Percentiles rank a stretch among this genome's conserved stretches.
Conservation (phyloP, 1,140 invertebrate species). For the Meloidogyne chitwoodi region DNA sequence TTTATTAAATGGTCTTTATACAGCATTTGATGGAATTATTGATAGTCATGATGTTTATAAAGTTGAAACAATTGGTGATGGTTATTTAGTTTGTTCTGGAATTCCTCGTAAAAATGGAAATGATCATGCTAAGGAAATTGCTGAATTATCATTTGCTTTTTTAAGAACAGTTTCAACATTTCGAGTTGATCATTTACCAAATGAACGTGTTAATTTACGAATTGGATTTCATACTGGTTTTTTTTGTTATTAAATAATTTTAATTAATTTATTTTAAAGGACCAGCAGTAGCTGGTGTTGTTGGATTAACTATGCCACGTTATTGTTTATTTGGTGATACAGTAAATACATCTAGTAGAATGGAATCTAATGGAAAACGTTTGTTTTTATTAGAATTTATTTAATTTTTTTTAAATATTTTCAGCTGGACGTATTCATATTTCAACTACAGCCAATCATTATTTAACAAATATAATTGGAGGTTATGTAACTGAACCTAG, state of each 20-base stretch:
- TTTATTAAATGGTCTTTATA: conserved; percentile 90
- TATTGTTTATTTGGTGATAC: conserved; percentile 73
- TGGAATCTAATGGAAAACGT: conserved; percentile 67
- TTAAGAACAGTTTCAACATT: conserved; percentile 69
- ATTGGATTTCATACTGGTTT: conserved; percentile 65
- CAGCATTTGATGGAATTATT: conserved; percentile 86
- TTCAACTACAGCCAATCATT: conserved; percentile 45
- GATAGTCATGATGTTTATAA: conserved; percentile 76
- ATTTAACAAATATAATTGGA: conserved; percentile 39
- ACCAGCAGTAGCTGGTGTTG: conserved; percentile 19
- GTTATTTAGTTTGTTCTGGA: conserved; percentile 79
- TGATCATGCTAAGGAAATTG: conserved; percentile 68
- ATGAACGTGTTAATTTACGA: conserved; percentile 76
- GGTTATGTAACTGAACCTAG: conserved; percentile 49
- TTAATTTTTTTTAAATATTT: no score
- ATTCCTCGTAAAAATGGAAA: conserved; percentile 67
- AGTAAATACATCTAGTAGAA: conserved; percentile 83
- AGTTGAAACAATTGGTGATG: conserved; percentile 91
- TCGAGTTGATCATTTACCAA: conserved; percentile 76
- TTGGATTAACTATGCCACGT: conserved; percentile 71
- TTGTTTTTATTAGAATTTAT: background rate
- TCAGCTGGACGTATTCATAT: conserved; percentile 53
- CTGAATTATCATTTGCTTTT: conserved; percentile 65
- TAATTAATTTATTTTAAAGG: background rate
- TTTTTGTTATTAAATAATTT: conserved; percentile 10